Evolutionary conservation across 2,113 vertebrate genomes (phyloP).

Genomic region (Budorcas taxicolor): DNA sequence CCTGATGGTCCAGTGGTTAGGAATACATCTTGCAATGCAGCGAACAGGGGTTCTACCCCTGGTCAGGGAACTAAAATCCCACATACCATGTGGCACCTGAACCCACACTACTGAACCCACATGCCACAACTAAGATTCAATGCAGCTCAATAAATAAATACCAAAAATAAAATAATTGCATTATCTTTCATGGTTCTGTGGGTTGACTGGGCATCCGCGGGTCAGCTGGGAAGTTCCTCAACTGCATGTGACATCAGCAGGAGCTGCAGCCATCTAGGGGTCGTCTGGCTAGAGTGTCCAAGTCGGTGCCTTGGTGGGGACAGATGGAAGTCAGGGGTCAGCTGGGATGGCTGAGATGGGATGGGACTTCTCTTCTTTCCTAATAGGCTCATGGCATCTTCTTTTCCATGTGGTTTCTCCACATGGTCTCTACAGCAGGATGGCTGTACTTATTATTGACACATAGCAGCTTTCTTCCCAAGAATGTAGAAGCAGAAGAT

Average conservation of each 20-base stretch:
- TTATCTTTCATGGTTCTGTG: not conserved
- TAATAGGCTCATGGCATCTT: not conserved
- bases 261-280: not conserved
- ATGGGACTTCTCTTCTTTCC: not conserved
- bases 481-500: not conserved
- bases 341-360: not conserved
- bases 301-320: not conserved
- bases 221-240: not conserved
- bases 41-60: not conserved
- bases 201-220: not conserved
- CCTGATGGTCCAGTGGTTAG: not conserved
- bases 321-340: not conserved
- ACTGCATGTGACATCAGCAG: not conserved
- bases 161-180: not conserved
- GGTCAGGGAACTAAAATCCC: not conserved
- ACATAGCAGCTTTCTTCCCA: not conserved
- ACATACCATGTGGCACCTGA: not conserved
- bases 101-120: not conserved
- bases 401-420: not conserved
- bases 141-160: not conserved
- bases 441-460: not conserved
- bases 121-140: not conserved
- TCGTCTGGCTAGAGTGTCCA: not conserved
- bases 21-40: not conserved
- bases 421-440: not conserved